Evolutionary conservation across 1,140 invertebrate genomes (phyloP).

Genomic region (Drosophila elegans): DNA sequence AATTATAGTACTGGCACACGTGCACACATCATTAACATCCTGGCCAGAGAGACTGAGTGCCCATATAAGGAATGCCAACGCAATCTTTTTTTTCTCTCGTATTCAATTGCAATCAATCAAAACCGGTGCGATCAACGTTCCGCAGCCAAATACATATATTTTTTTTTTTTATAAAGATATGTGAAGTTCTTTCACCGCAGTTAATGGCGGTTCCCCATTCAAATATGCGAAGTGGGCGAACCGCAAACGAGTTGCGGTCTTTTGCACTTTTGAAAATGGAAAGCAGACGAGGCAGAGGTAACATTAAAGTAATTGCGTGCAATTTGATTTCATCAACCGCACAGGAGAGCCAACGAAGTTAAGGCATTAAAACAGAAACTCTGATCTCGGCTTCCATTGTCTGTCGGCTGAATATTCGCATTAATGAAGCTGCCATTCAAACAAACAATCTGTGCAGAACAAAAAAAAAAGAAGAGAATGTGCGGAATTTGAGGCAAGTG

Average conservation of each 20-base stretch:
- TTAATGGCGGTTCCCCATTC: conserved; percentile 63
- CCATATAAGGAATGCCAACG: conserved; percentile 24
- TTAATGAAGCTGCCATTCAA: conserved; percentile 81
- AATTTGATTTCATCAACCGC: conserved; percentile 60
- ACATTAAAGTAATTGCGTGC: conserved; percentile 74
- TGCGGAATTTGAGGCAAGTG: conserved; percentile 23
- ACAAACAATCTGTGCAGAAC: conserved; percentile 42
- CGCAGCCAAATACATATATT: conserved; percentile 5
- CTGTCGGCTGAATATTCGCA: conserved; percentile 54
- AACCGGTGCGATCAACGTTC: conserved; percentile 8
- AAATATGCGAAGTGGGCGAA: conserved; percentile 17
- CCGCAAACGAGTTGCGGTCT: conserved; percentile 70
- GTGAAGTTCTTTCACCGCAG: conserved; percentile 17
- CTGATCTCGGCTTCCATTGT: conserved; percentile 29
- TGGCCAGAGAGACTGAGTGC: not conserved
- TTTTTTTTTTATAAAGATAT: conserved; percentile 30
- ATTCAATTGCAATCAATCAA: conserved; percentile 52
- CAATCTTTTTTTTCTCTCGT: conserved; percentile 5
- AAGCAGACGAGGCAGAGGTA: conserved; percentile 3
- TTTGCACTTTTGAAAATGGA: conserved; percentile 44
- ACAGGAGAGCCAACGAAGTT: conserved; percentile 11
- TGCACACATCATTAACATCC: conserved; percentile 40
- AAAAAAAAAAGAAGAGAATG: conserved; percentile 4
- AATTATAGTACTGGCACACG: conserved; percentile 19
- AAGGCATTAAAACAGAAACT: conserved; percentile 12